Percentiles rank a stretch among this genome's conserved stretches.
phyloP scores from a whole-genome alignment of 1,140 invertebrate species.

The Zaprionus ghesquierei region DNA sequence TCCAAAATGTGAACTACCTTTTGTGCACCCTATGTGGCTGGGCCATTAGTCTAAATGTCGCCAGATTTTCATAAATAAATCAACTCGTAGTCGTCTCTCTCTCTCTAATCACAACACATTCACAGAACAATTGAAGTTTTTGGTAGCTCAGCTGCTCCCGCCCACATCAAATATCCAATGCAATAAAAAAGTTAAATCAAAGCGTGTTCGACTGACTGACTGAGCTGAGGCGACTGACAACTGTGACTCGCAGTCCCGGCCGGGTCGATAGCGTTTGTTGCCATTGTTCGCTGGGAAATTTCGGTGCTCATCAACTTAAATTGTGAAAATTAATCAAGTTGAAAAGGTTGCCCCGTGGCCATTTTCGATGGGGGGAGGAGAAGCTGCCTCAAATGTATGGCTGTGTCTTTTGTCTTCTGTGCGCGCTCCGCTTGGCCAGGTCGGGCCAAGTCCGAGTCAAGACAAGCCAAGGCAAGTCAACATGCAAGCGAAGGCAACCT shows the following conservation, averaged over 20 bases:
- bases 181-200: constrained; percentile 49
- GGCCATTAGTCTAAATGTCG: constrained; percentile 24
- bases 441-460: constrained; percentile 7
- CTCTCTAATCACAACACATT: constrained; percentile 69
- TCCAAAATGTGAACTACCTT: background rate
- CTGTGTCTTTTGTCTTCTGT: constrained; percentile 57
- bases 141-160: constrained; percentile 26
- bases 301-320: constrained; percentile 74
- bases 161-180: constrained; percentile 9
- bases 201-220: constrained; percentile 7
- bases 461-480: constrained; percentile 56
- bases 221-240: constrained; percentile 12
- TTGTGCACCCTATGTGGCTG: background rate
- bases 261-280: constrained; percentile 12
- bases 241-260: background rate
- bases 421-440: constrained; percentile 50
- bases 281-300: constrained; percentile 52
- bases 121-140: constrained; percentile 50
- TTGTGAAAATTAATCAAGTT: constrained; percentile 80
- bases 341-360: constrained; percentile 63
- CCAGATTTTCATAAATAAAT: constrained; percentile 55
- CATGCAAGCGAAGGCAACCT: constrained; percentile 54
- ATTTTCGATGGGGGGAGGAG: constrained; percentile 12
- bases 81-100: constrained; percentile 46
- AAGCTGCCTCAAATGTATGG: constrained; percentile 15